Evolutionary conservation across 1,140 invertebrate species (phyloP), one percentile per base, ranked within the genome.

Genomic region (Teleogryllus occipitalis): DNA sequence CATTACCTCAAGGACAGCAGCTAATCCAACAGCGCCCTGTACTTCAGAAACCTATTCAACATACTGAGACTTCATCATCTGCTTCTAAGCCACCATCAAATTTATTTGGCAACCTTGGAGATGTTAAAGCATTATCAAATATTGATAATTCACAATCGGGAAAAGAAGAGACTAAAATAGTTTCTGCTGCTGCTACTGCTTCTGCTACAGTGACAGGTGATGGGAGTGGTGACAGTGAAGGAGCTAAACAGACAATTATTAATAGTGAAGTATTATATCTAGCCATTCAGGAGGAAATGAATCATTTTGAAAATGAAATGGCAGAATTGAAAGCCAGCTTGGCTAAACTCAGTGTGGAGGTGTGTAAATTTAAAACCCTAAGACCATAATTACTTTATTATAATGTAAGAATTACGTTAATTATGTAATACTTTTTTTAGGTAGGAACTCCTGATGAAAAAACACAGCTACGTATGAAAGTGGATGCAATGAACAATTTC

Each of bases 381-480:
- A 39, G 27, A 75, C 21, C 10, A 75, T 12, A 22, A 75, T 22
- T 27, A 75, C 10, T 75, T 10, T 21, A 27, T 3, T 5, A 75
- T 14, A 75, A 14, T 75, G 74, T 7, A 14, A 14, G n/a, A 75
- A 14, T 75, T 75, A 5, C 10, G 7, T 75, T 75, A 47, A 75
- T 75, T 75, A 75, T 27, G 21, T 27, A 14, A 39, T 39, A 39
- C 27, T 39, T 47, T 39, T 21, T 75, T 21, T 12, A 80, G 79
- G 39, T 80, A 21, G 90, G 89, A 15, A 86, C 85, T 8, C 86
- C 89, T 8, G 84, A 87, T 46, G 88, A 91, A 81, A 87, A 89
- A 81, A 84, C 85, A 39, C 82, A 83, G 21, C 86, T 91, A 80
- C 86, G 85, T 27, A 84, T 86, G 81, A 84, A 85, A 7, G 86